Evolutionary conservation across 1,140 invertebrate genomes (phyloP).

Genomic region (Telenomus remus): DNA sequence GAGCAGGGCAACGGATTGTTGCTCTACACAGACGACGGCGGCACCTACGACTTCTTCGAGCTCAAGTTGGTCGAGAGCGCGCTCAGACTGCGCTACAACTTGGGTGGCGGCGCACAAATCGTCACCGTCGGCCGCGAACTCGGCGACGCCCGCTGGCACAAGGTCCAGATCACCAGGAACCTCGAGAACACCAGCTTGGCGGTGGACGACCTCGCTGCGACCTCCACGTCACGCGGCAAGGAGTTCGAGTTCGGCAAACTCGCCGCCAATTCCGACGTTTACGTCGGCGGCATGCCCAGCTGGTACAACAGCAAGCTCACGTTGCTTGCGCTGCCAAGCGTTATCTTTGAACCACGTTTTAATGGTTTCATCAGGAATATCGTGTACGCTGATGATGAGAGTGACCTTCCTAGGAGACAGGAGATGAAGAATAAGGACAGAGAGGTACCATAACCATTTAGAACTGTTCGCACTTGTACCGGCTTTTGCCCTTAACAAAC

Average conservation of each 20-base stretch:
- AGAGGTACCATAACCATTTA: conserved; percentile 79
- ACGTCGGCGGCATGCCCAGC: conserved; percentile 92
- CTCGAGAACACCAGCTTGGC: conserved; percentile 86
- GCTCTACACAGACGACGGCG: conserved; percentile 95
- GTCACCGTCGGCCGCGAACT: conserved; percentile 89
- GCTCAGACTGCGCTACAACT: conserved; percentile 89
- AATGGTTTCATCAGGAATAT: conserved; percentile 89
- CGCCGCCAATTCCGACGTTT: conserved; percentile 90
- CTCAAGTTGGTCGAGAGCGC: conserved; percentile 93
- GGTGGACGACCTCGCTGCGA: conserved; percentile 86
- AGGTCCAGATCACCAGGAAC: conserved; percentile 84
- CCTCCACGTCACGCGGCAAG: conserved; percentile 85
- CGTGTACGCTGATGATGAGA: conserved; percentile 88
- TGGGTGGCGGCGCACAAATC: conserved; percentile 90
- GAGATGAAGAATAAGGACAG: conserved; percentile 85
- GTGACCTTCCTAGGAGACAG: conserved; percentile 82
- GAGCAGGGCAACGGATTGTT: conserved; percentile 91
- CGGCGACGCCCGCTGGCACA: conserved; percentile 93
- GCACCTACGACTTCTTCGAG: conserved; percentile 96
- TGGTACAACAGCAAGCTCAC: conserved; percentile 91
- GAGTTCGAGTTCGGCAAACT: conserved; percentile 91
- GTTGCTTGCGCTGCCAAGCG: conserved; percentile 87
- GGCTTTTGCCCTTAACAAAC: too few species aligned
- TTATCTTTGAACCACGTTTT: conserved; percentile 93
- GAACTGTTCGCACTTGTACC: too few species aligned